Conservation (phyloP, 2,888 invertebrate genomes). For the Drosophila nr. perissopoda region DNA sequence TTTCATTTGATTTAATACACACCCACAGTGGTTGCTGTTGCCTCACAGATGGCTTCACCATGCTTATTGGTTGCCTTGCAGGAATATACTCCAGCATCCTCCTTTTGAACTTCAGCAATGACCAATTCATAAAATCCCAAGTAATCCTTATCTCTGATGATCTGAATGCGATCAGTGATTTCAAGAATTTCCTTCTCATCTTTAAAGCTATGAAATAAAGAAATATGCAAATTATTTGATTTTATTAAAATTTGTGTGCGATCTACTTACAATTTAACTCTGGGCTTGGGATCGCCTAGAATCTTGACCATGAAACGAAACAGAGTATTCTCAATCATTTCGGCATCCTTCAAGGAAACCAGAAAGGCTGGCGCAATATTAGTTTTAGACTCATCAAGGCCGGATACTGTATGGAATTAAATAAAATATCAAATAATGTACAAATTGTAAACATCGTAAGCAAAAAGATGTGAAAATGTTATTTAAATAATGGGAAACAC, state of each 20-base stretch:
- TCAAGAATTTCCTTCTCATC: slow-evolving; percentile 90
- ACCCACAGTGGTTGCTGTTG: slow-evolving; percentile 92
- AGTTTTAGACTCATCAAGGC: slow-evolving; percentile 90
- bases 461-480: too few species aligned
- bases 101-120: slow-evolving; percentile 91
- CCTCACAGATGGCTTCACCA: slow-evolving; percentile 91
- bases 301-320: slow-evolving; percentile 95
- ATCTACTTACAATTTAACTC: slow-evolving; percentile 93
- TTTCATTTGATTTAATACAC: slow-evolving; percentile 49
- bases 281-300: slow-evolving; percentile 94
- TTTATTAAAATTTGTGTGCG: background rate
- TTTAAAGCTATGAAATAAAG: slow-evolving; percentile 88
- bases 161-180: slow-evolving; percentile 89
- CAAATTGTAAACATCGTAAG: too few species aligned
- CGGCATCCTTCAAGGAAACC: slow-evolving; percentile 94
- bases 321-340: slow-evolving; percentile 93
- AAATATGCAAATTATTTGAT: background rate
- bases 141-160: slow-evolving; percentile 90
- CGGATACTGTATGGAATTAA: slow-evolving; percentile 80
- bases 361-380: slow-evolving; percentile 93
- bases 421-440: background rate
- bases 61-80: slow-evolving; percentile 93
- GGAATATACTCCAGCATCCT: slow-evolving; percentile 93
- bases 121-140: slow-evolving; percentile 95
- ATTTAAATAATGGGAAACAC: too few species aligned